These are phyloP conservation scores for Scotopteryx bipunctaria DNA, from an alignment of 2,888 invertebrate genomes.

Conservation along the genomic window DNA sequence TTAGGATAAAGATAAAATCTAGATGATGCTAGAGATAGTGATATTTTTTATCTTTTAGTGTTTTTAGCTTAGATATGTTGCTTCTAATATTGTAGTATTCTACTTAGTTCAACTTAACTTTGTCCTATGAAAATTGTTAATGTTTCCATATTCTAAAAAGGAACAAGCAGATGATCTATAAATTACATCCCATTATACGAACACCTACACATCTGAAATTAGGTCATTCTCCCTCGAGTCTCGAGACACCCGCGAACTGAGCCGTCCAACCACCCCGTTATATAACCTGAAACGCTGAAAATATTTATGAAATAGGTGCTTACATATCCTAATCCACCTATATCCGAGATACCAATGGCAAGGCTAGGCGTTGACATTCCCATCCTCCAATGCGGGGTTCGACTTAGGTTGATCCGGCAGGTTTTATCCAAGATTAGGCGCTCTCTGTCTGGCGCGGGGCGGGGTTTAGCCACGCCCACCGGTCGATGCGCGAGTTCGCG, in stretches of 20 bases:
- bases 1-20: too few species aligned
- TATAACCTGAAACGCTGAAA: conserved; percentile 44
- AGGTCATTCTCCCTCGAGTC: conserved; percentile 17
- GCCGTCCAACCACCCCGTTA: conserved; percentile 29
- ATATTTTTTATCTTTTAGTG: too few species aligned
- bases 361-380: conserved; percentile 71
- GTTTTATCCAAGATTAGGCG: conserved; percentile 79
- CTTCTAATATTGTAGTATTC: too few species aligned
- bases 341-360: conserved; percentile 75
- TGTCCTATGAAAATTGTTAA: background rate
- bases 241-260: conserved; percentile 8
- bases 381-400: conserved; percentile 74
- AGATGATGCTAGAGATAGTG: too few species aligned
- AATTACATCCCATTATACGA: conserved; percentile 10
- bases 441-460: conserved; percentile 70
- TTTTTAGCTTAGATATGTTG: too few species aligned
- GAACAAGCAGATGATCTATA: conserved; percentile 10
- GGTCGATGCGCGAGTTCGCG: conserved; percentile 64
- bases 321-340: conserved; percentile 74
- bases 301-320: conserved; percentile 35
- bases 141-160: background rate
- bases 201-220: conserved; percentile 13
- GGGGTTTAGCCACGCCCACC: conserved; percentile 78
- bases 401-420: conserved; percentile 72
- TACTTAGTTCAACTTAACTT: conserved; percentile 66